Percentiles rank a stretch among this genome's conserved stretches.
Evolutionary conservation across 2,797 vertebrate genomes (phyloP).

Genomic region (Esox lucius): DNA sequence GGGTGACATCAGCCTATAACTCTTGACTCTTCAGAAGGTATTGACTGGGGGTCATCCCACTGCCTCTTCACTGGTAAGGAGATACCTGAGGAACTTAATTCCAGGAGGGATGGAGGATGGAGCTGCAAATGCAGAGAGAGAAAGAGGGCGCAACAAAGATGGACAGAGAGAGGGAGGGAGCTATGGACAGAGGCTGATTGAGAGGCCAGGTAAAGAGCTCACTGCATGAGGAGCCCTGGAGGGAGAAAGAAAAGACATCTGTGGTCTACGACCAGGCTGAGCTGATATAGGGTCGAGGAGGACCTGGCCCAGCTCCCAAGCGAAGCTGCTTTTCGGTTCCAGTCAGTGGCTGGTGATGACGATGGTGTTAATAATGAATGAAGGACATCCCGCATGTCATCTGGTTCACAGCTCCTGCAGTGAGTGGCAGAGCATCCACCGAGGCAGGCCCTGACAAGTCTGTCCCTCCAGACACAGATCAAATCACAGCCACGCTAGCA

Average conservation of each 20-base stretch:
- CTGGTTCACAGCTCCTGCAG: too few relatives aligned
- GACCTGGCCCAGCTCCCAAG: neutral
- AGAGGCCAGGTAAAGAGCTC: conserved; percentile 17
- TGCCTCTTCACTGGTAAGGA: conserved; percentile 35
- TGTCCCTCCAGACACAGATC: neutral
- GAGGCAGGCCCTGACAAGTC: neutral
- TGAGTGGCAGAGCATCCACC: neutral
- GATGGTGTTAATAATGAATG: conserved; percentile 2
- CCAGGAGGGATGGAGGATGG: neutral
- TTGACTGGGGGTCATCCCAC: conserved; percentile 45
- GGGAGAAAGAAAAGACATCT: neutral
- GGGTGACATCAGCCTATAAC: conserved; percentile 67
- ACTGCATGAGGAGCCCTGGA: neutral
- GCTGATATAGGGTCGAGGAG: neutral
- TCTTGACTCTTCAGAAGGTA: conserved; percentile 53
- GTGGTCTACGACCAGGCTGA: neutral
- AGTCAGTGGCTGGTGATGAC: neutral
- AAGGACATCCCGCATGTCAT: neutral
- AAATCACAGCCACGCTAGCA: neutral
- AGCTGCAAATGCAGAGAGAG: neutral
- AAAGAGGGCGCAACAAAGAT: too few relatives aligned
- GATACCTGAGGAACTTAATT: conserved; percentile 19
- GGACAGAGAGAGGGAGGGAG: neutral
- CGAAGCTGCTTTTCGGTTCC: neutral
- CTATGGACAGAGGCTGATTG: neutral